phyloP scores from a whole-genome alignment of 2,888 invertebrate genomes.

The Drymonia ruficornis region DNA sequence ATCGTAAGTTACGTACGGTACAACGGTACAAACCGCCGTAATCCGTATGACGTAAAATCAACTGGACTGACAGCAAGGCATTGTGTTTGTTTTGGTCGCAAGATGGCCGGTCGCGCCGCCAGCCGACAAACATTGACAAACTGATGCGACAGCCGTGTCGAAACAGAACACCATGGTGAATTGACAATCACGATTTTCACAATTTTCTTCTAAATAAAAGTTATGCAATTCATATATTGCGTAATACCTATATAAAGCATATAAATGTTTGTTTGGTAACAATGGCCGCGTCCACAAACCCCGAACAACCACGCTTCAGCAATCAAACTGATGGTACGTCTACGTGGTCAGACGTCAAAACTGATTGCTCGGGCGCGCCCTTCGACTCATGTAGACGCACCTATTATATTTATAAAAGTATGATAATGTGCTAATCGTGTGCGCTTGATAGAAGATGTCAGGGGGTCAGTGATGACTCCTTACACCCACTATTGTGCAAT shows the following conservation, averaged over 20 bases:
- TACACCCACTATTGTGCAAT: conserved; percentile 48
- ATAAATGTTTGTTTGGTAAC: no score
- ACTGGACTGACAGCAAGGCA: background rate
- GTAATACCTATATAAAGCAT: conserved; percentile 25
- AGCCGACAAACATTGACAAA: conserved; percentile 37
- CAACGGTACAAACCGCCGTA: background rate
- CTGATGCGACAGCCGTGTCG: conserved; percentile 38
- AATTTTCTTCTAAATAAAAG: conserved; percentile 34
- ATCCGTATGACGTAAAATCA: background rate
- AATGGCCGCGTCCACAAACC: no score
- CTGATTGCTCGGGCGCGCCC: no score
- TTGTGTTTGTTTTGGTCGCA: conserved; percentile 15
- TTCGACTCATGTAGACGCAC: no score
- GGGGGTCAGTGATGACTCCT: conserved; percentile 52
- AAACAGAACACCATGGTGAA: conserved; percentile 40
- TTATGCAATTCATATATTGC: conserved; percentile 28
- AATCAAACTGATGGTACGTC: no score
- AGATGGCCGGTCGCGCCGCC: conserved; percentile 27
- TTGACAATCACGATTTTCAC: conserved; percentile 44
- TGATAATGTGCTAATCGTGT: conserved; percentile 37
- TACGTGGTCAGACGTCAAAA: no score
- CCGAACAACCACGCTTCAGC: no score
- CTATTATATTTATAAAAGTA: conserved; percentile 22
- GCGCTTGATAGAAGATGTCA: conserved; percentile 47
- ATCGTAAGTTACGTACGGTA: no score